Evolutionary conservation across 2,797 vertebrate species (phyloP).

Genomic region (Lepidocolaptes lacrymiger): DNA sequence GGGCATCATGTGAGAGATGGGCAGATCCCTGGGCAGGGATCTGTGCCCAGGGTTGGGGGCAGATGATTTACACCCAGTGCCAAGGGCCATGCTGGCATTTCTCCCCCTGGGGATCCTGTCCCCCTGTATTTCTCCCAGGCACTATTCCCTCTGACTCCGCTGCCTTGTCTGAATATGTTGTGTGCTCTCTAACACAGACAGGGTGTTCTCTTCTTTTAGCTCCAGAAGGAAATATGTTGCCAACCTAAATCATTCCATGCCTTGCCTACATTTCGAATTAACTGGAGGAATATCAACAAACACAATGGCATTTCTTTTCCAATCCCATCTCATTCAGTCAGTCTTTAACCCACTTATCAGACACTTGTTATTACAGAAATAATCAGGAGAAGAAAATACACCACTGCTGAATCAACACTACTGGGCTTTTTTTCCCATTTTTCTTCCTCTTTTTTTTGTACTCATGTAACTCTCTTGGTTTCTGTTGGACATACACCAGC

Average conservation of each 20-base stretch:
- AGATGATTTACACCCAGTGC: not conserved
- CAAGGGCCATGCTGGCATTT: fast-evolving
- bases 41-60: not conserved
- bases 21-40: not conserved
- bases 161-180: not conserved
- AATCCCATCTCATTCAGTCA: constrained; percentile 8
- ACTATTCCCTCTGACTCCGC: not conserved
- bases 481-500: constrained; percentile 53
- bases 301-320: constrained; percentile 23
- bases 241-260: constrained; percentile 14
- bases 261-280: constrained; percentile 31
- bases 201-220: not conserved
- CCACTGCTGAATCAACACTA: constrained; percentile 58
- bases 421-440: fast-evolving
- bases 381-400: constrained; percentile 41
- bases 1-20: fast-evolving
- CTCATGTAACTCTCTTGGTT: not conserved
- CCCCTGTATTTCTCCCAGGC: not conserved
- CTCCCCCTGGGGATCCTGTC: not conserved
- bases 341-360: constrained; percentile 58
- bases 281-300: constrained; percentile 27
- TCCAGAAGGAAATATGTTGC: not conserved
- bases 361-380: constrained; percentile 47
- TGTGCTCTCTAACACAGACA: not conserved
- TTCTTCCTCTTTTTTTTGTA: not conserved